A percentile compares a stretch with the other conserved stretches of the same genome.
Conservation (phyloP, 2,113 vertebrate species). For the Antennarius striatus region DNA sequence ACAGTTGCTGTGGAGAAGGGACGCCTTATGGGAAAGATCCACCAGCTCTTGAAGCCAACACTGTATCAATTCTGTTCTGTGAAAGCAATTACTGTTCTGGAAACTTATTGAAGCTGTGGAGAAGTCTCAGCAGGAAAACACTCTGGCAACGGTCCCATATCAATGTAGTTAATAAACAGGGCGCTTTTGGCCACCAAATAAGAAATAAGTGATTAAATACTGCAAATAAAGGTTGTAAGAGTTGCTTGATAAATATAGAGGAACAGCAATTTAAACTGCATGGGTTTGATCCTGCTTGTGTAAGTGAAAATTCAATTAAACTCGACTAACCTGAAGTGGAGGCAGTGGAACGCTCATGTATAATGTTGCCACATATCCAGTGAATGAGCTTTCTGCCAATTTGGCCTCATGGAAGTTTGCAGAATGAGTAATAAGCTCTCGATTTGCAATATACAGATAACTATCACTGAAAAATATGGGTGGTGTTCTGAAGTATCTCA, state of each 20-base stretch:
- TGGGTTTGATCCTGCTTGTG: constrained; percentile 5
- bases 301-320: background rate
- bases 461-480: too few relatives aligned
- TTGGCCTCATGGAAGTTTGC: too few relatives aligned
- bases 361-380: background rate
- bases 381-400: background rate
- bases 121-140: constrained; percentile 29
- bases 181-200: constrained; percentile 18
- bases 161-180: constrained; percentile 32
- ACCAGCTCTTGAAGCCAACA: constrained; percentile 23
- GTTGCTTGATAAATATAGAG: constrained; percentile 20
- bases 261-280: background rate
- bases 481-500: too few relatives aligned
- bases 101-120: constrained; percentile 23
- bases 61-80: constrained; percentile 16
- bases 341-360: background rate
- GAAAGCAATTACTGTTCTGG: constrained; percentile 51
- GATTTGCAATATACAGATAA: too few relatives aligned
- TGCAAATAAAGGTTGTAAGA: constrained; percentile 20
- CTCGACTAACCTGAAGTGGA: background rate
- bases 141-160: constrained; percentile 28
- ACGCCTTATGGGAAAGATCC: constrained; percentile 29
- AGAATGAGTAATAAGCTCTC: too few relatives aligned
- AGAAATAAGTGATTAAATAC: constrained; percentile 34
- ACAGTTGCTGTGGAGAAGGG: constrained; percentile 48